Evolutionary conservation across 2,888 invertebrate genomes (phyloP).

Genomic region (Penaeus monodon): DNA sequence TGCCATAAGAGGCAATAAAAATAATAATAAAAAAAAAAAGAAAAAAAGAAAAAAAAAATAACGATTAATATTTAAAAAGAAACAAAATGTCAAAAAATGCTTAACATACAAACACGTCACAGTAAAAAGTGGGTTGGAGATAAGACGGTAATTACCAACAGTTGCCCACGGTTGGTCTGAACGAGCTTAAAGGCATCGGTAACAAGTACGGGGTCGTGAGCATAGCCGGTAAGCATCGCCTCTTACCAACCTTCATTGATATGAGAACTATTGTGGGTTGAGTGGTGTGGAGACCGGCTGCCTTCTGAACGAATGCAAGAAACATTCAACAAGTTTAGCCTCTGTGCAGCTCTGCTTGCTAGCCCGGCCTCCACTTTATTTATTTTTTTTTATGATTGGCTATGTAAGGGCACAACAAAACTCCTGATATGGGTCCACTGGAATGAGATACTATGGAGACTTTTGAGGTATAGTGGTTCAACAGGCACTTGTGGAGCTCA

Average conservation of each 20-base stretch:
- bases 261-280: conserved; percentile 37
- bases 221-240: conserved; percentile 25
- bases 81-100: conserved; percentile 13
- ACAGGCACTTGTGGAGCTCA: conserved; percentile 58
- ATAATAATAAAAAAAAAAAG: conserved; percentile 17
- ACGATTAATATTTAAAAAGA: neutral
- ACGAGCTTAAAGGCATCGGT: conserved; percentile 8
- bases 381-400: conserved; percentile 11
- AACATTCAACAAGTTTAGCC: conserved; percentile 30
- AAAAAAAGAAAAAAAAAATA: conserved; percentile 5
- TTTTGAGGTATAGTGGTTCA: conserved; percentile 56
- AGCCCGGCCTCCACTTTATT: conserved; percentile 20
- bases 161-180: conserved; percentile 5
- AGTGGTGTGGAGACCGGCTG: conserved; percentile 26
- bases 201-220: conserved; percentile 13
- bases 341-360: conserved; percentile 6
- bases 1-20: conserved; percentile 26
- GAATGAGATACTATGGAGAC: conserved; percentile 60
- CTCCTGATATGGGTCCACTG: conserved; percentile 52
- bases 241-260: conserved; percentile 29
- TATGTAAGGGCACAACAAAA: conserved; percentile 40
- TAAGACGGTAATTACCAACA: conserved; percentile 8
- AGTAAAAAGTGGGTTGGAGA: conserved; percentile 23
- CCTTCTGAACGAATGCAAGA: conserved; percentile 17
- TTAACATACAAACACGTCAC: conserved; percentile 22